These are phyloP conservation scores for Nasua narica DNA, from an alignment of 2,797 vertebrate genomes.

Conservation along the genomic window DNA sequence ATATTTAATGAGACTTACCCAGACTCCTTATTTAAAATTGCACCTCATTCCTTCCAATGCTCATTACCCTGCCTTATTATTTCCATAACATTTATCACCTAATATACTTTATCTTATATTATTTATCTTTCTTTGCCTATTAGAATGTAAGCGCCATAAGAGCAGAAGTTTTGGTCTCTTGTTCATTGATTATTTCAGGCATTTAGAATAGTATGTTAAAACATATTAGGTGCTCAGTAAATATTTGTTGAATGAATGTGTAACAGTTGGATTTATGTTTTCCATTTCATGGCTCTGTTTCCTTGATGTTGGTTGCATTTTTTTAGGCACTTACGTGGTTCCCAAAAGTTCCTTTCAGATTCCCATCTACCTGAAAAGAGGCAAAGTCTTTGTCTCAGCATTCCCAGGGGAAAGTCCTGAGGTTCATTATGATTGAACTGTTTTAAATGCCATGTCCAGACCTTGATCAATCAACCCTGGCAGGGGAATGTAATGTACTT, in stretches of 20 bases:
- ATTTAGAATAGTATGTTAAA: not conserved
- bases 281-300: conserved; percentile 7
- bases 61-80: not conserved
- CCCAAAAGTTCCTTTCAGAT: conserved; percentile 25
- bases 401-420: conserved; percentile 3
- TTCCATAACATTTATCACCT: not conserved
- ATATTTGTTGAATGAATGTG: not conserved
- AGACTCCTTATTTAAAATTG: not conserved
- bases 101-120: not conserved
- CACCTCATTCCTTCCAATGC: not conserved
- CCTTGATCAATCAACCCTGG: not conserved
- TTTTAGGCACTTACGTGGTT: conserved; percentile 16
- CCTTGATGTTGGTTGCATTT: not conserved
- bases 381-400: not conserved
- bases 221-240: not conserved
- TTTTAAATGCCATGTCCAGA: not conserved
- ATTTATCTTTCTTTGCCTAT: not conserved
- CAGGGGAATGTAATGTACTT: not conserved
- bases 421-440: conserved; percentile 17
- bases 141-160: not conserved
- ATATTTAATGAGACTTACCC: not conserved
- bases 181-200: not conserved
- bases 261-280: not conserved
- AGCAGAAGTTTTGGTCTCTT: conserved; percentile 4
- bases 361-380: conserved; percentile 19